Evolutionary conservation across 1,140 invertebrate genomes (phyloP), one percentile per base, ranked within the genome.

Genomic region (Drosophila trapezifrons): DNA sequence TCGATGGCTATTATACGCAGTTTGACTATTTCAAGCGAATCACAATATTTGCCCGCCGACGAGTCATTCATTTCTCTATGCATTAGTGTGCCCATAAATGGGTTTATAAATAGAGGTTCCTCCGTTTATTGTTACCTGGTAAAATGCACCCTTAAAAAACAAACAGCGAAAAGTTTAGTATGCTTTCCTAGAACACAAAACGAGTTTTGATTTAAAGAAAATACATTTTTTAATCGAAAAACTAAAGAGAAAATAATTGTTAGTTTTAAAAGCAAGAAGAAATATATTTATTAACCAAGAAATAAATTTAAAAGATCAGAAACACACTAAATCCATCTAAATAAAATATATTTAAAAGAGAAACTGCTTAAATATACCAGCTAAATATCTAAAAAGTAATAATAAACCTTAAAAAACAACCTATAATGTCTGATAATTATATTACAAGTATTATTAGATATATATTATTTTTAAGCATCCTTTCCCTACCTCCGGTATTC

Each of bases 11-110:
- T 59, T 79, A 87, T 83, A 66, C 46, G 62, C 65, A 51, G 65
- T 22, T 77, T 72, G 66, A 72, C 71, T 63, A 70, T 86, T 86
- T 86, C 83, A 60, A 25, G 63, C 70, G 83, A 86, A 86, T 63
- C 52, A 25, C 55, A 80, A 80, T 84, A 70, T 84, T 84, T 85
- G 58, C 67, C 8, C 35, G 42, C 9, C 45, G 57, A n/a, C 47
- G 59, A 73, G 64, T 87, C 86, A 79, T 47, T 83, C 76, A 86
- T 78, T 79, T 69, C 62, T 59, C 62, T 51, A 29, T 27, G 49
- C 49, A 62, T 86, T 78, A 78, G 82, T 82, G 42, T 47, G 78
- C n/a, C 71, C 57, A 82, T 85, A 87, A 86, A 72, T 79, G 40
- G 54, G 37, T 47, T 58, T 62, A 54, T 49, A 52, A 80, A 85